Percentiles rank a stretch among this genome's conserved stretches.
Conservation (phyloP, 2,113 vertebrate genomes). For the Synchiropus splendidus region DNA sequence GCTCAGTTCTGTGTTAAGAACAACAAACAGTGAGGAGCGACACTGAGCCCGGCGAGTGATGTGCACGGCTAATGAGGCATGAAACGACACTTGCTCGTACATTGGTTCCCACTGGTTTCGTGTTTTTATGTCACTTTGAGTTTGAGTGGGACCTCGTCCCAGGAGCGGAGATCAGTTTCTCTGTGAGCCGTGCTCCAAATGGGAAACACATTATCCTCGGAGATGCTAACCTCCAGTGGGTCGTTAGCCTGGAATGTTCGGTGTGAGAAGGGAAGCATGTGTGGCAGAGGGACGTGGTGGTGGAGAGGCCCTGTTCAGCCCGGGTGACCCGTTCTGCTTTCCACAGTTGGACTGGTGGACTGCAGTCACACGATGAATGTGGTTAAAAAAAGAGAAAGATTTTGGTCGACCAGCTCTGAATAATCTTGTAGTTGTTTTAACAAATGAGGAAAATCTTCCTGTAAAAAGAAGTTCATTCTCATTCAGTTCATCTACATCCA, state of each 20-base stretch:
- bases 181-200: constrained; percentile 22
- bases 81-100: constrained; percentile 23
- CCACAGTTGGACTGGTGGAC: too few relatives aligned
- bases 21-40: constrained; percentile 25
- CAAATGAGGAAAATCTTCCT: too few relatives aligned
- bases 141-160: constrained; percentile 13
- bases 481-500: too few relatives aligned
- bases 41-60: constrained; percentile 31
- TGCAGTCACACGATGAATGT: too few relatives aligned
- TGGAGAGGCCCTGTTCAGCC: constrained; percentile 23
- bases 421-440: too few relatives aligned
- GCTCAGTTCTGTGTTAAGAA: constrained; percentile 23
- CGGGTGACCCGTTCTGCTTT: constrained; percentile 8
- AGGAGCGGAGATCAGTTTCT: constrained; percentile 14
- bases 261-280: constrained; percentile 45
- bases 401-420: too few relatives aligned
- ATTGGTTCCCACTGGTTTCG: constrained; percentile 13
- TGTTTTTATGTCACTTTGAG: constrained; percentile 18
- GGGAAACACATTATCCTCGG: constrained; percentile 42
- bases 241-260: constrained; percentile 43
- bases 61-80: constrained; percentile 24
- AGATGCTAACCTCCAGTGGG: constrained; percentile 44
- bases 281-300: constrained; percentile 33
- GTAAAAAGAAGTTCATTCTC: too few relatives aligned
- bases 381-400: too few relatives aligned